Evolutionary conservation across 2,888 invertebrate species (phyloP), one percentile per base, ranked within the genome.

Genomic region (Onchidella celtica): DNA sequence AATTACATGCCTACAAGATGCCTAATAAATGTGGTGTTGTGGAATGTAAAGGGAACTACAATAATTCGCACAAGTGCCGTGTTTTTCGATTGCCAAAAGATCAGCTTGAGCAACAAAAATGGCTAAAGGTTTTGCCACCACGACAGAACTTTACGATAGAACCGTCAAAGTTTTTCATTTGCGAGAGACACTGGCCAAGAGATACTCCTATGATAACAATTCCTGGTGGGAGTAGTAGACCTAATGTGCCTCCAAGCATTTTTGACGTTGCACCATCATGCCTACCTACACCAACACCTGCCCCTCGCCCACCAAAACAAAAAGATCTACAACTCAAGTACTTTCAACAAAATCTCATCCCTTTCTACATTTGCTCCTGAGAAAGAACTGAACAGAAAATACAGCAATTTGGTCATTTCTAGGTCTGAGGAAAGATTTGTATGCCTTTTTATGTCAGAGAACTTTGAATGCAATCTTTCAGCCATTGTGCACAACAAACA

Each of bases 301-400:
- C 61, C n/a, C 61, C 61, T 61, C 61, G 61, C 61, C 61, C n/a
- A 27, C 61, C 61, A 27, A 61, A 61, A 61, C 27, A 21, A 21
- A n/a, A 61, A 61, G 61, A 61, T 27, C 61, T 24, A 27, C 61
- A 61, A 27, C 61, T 61, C 61, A 61, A 61, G 61, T 61, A 61
- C 27, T 61, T 61, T 27, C n/a, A 27, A 61, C 27, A 61, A 61
- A 61, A 61, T 61, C n/a, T 27, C n/a, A 61, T 61, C 61, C 24
- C 27, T 61, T 21, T 61, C 61, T 61, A 27, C n/a, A 9, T 61
- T 61, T 61, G 24, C n/a, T 24, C 24, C 61, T 61, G n/a, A 61
- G 27, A 61, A 61, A 61, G 61, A 61, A 27, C 61, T 61, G n/a
- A 27, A 61, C 24, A 61, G n/a, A 27, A 61, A 61, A 61, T 61